Base-by-base conservation (phyloP, 35 echinoderm and acorn worm species). In the Heliocidaris tuberculata region DNA sequence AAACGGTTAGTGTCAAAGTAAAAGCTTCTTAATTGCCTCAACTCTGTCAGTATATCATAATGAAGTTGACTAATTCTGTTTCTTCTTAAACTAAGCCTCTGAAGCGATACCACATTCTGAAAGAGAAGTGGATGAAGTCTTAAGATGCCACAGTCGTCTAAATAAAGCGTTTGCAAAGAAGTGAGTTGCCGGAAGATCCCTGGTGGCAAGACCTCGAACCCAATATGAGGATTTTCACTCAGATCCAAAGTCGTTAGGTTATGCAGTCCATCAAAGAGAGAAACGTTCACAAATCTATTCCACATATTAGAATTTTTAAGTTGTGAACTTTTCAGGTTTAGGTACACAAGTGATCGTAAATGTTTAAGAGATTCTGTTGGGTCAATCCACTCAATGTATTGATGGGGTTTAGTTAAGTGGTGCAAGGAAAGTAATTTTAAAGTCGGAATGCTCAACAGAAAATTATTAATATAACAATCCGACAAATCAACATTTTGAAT, bases 151-250 rank as follows among this genome's bases (percentile, higher is more conserved):
- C 31, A 47, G 5, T 47, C 31, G 2, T 88, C 11, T 32, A 88
- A 24, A 21, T 32, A 9, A 6, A 89, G 24, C 7, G 5, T 48
- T 89, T 48, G 31, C 87, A 89, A 42, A 89, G 0, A 13, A 6
- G 31, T 35, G 12, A 89, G 31, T 0, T 32, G 7, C 24, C 6
- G 87, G 32, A 89, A 89, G 9, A 24, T 17, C 13, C 13, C 13
- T 17, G 27, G n/a, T 16, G 29, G 8, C 19, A 16, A 8, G 27
- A n/a, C 4, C 2, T 0, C 0, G 0, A 0, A 5, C 21, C 6
- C 0, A 6, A 78, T 5, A 8, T 2, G 16, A 9, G 7, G 8
- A 24, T 15, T 89, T 47, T 24, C 15, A 47, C 13, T 27, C 15
- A 89, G 87, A 7, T 32, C 0, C 30, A 89, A 89, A 3, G 24